These are phyloP conservation scores for Nomada lathburiana DNA, from an alignment of 2,888 invertebrate species.

Conservation along the genomic window DNA sequence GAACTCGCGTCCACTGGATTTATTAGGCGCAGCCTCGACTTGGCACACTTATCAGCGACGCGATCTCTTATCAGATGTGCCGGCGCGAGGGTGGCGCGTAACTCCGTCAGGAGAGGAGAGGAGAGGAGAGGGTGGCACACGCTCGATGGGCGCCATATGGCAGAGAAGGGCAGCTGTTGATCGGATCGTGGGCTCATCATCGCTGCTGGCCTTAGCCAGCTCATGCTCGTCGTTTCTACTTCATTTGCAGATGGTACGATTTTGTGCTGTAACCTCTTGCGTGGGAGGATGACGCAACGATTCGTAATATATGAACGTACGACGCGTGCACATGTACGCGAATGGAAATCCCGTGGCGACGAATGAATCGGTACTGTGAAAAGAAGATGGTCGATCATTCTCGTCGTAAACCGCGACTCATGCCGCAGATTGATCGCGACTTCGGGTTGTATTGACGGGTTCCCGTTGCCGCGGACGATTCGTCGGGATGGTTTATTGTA, in stretches of 20 bases:
- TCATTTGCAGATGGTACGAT: conserved; percentile 75
- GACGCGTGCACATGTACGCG: background rate
- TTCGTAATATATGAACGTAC: conserved; percentile 5
- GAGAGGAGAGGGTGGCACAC: conserved; percentile 42
- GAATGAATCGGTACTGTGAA: background rate
- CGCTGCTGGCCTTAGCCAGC: conserved; percentile 60
- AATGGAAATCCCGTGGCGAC: conserved; percentile 42
- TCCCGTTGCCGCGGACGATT: too few relatives aligned
- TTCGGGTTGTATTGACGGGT: too few relatives aligned
- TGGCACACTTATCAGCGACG: conserved; percentile 70
- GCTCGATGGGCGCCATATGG: conserved; percentile 80
- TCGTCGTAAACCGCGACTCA: background rate
- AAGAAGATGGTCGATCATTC: background rate
- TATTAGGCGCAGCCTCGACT: conserved; percentile 61
- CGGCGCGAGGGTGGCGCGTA: conserved; percentile 69
- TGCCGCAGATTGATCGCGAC: background rate
- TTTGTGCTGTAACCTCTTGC: conserved; percentile 46
- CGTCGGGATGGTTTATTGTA: too few relatives aligned
- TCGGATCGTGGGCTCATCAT: conserved; percentile 75
- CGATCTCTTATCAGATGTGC: conserved; percentile 77
- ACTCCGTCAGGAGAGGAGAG: background rate
- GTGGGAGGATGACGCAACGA: conserved; percentile 67
- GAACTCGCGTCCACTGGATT: conserved; percentile 56
- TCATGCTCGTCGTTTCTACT: conserved; percentile 70
- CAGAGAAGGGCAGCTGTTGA: conserved; percentile 76